Evolutionary conservation across 2,888 invertebrate species (phyloP), one percentile per base, ranked within the genome.

Genomic region (Acanthosepion esculentum): DNA sequence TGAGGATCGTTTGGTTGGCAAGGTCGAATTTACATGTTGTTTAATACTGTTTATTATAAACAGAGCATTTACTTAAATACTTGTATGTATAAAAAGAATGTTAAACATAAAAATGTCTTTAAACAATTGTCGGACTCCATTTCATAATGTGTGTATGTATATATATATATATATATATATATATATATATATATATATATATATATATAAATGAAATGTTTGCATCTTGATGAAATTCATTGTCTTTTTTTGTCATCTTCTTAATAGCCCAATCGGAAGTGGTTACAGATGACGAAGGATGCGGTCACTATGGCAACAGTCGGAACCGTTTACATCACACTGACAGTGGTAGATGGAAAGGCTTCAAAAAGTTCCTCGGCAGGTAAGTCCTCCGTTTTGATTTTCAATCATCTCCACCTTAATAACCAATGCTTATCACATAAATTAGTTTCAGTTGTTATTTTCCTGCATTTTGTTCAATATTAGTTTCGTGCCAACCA

Each of bases 311-410:
- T 64, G 95, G 95, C 10, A 94, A 95, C 7, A 95, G 95, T 95
- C 91, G 96, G 95, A 95, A 96, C 95, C 95, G 96, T 95, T 95
- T 95, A 95, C 97, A 33, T 95, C 96, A 94, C 15, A 95, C 96
- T 26, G 95, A 95, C 91, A 97, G 91, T 29, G 94, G 97, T 95
- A 98, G 98, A 96, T 98, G 98, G 91, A 98, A 98, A 96, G 98
- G 98, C 15, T 98, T 98, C 95, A 98, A 98, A 95, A 98, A 98
- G 96, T 98, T 98, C 96, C 98, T 98, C 97, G 98, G 98, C 48
- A 98, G 97, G 98, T 98, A 96, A 95, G 78, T 78, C 15, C 33
- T 4, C 97, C 48, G 94, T 95, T 41, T 18, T 78, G n/a, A 33
- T 18, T 26, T 41, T 48, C 6, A 55, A 4, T 26, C 59, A 41